Evolutionary conservation across 2,888 invertebrate genomes (phyloP).

Genomic region (Pocota personata): DNA sequence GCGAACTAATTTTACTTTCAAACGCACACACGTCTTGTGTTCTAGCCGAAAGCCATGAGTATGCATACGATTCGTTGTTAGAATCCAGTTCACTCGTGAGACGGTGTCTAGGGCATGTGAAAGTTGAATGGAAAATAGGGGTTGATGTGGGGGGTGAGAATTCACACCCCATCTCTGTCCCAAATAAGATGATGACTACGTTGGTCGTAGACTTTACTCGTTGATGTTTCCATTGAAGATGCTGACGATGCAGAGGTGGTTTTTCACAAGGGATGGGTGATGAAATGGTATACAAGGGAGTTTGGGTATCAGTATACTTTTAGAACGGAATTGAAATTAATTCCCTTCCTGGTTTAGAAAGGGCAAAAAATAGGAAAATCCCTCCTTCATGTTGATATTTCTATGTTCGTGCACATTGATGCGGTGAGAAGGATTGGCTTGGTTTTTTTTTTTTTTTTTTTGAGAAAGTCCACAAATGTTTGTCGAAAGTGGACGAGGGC

Average conservation of each 20-base stretch:
- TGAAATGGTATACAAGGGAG: not conserved
- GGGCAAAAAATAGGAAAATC: not conserved
- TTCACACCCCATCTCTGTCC: not conserved
- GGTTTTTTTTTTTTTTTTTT: not conserved
- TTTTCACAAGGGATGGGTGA: not conserved
- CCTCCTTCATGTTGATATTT: not conserved
- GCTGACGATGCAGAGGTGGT: constrained; percentile 10
- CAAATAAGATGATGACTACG: not conserved
- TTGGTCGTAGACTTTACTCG: not conserved
- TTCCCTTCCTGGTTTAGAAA: constrained; percentile 9
- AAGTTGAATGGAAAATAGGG: constrained; percentile 27
- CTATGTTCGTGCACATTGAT: constrained; percentile 17
- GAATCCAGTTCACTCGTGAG: constrained; percentile 34
- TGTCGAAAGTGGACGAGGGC: not conserved
- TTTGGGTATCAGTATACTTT: not conserved
- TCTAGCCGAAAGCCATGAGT: constrained; percentile 8
- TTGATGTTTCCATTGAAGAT: constrained; percentile 9
- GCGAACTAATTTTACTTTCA: constrained; percentile 43
- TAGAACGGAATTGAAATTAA: constrained; percentile 6
- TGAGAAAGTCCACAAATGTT: constrained; percentile 11
- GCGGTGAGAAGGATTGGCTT: not conserved
- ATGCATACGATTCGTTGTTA: constrained; percentile 3
- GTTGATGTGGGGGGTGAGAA: not conserved
- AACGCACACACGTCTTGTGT: not conserved
- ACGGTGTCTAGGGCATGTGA: constrained; percentile 51